phyloP scores from a whole-genome alignment of 2,888 invertebrate genomes.

The Lasius fuliginosus region DNA sequence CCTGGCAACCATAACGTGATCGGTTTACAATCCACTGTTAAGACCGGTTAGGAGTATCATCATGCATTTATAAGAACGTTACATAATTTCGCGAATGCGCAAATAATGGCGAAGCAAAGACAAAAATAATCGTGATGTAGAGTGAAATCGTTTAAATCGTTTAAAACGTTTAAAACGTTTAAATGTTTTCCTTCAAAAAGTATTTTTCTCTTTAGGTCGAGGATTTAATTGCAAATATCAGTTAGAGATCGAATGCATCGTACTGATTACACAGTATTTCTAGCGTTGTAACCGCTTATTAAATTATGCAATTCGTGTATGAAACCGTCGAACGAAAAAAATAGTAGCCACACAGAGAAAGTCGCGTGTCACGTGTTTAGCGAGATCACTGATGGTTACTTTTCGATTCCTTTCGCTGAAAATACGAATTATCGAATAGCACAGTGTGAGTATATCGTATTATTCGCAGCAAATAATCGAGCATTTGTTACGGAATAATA shows the following conservation, averaged over 20 bases:
- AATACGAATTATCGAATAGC: constrained; percentile 41
- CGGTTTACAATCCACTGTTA: constrained; percentile 30
- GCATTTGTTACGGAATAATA: constrained; percentile 46
- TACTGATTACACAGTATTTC: constrained; percentile 12
- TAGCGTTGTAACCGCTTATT: constrained; percentile 60
- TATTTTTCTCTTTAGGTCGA: not conserved
- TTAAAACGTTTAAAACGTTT: constrained; percentile 24
- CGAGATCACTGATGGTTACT: constrained; percentile 58
- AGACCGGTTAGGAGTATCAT: constrained; percentile 33
- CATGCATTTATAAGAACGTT: constrained; percentile 8
- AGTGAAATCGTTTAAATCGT: constrained; percentile 19
- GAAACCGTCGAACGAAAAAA: constrained; percentile 50
- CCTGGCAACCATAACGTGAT: constrained; percentile 18
- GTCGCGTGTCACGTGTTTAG: constrained; percentile 57
- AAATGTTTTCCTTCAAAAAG: constrained; percentile 13
- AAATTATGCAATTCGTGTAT: constrained; percentile 66
- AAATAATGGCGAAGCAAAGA: constrained; percentile 18
- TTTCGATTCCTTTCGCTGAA: constrained; percentile 50
- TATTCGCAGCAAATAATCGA: constrained; percentile 29
- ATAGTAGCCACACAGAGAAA: constrained; percentile 66
- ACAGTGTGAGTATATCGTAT: not conserved
- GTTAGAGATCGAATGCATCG: constrained; percentile 16
- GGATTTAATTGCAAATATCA: not conserved
- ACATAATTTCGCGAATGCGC: constrained; percentile 33
- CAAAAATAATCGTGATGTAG: constrained; percentile 47